A percentile compares a stretch with the other conserved stretches of the same genome.
Evolutionary conservation across 2,797 vertebrate genomes (phyloP).

Genomic region (Helostoma temminkii): DNA sequence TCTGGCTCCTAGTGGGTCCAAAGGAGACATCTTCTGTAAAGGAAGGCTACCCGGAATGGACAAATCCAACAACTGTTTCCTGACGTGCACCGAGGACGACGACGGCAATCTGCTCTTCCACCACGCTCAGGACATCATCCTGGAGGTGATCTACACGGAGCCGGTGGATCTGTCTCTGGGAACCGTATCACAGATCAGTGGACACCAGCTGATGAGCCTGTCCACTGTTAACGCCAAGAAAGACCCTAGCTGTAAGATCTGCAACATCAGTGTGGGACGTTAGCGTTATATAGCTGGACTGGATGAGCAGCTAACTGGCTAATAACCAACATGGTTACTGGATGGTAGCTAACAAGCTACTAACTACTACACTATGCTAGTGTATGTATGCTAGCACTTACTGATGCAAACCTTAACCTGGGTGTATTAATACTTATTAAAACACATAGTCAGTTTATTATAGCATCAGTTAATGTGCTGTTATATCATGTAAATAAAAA

Average conservation of each 20-base stretch:
- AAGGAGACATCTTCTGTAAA: conserved; percentile 93
- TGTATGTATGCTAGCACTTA: too few relatives aligned
- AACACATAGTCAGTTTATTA: too few relatives aligned
- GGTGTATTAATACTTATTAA: too few relatives aligned
- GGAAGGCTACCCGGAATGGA: conserved; percentile 91
- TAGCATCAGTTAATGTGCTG: too few relatives aligned
- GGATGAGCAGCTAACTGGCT: not conserved
- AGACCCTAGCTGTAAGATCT: conserved; percentile 97
- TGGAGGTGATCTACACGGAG: conserved; percentile 97
- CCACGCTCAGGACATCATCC: conserved; percentile 94
- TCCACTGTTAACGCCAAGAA: conserved; percentile 96
- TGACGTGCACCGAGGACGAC: conserved; percentile 87
- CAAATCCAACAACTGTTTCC: conserved; percentile 90
- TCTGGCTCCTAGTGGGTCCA: conserved; percentile 89
- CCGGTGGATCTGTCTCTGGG: conserved; percentile 90
- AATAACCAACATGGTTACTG: too few relatives aligned
- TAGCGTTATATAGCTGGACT: conserved; percentile 65
- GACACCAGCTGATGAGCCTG: conserved; percentile 95
- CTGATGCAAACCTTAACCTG: too few relatives aligned
- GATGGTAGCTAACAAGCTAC: conserved; percentile 11
- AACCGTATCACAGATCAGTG: conserved; percentile 90
- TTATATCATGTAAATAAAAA: too few relatives aligned
- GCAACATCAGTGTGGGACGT: conserved; percentile 97
- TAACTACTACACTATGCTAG: conserved; percentile 11
- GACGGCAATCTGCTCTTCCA: conserved; percentile 84